Evolutionary conservation across 2,113 vertebrate species (phyloP).

Genomic region (Halcyon senegalensis): DNA sequence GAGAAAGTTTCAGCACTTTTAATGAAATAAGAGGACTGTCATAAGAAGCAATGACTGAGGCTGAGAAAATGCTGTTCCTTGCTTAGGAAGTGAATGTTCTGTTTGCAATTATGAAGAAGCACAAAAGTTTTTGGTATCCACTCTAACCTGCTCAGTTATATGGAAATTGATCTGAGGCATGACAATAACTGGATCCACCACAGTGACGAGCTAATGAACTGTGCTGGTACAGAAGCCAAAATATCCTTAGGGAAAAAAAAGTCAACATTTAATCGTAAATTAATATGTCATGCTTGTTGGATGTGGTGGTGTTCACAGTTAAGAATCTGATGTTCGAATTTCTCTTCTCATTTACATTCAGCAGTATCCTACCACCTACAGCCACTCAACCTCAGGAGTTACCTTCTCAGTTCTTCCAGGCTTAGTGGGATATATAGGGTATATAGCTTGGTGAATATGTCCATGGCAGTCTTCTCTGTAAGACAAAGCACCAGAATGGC

Average conservation of each 20-base stretch:
- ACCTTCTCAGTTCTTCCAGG: neutral
- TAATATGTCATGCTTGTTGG: neutral
- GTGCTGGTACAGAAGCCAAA: neutral
- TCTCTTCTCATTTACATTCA: constrained; percentile 1
- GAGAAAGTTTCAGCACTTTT: neutral
- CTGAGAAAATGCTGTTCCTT: neutral
- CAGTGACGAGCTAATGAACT: constrained; percentile 40
- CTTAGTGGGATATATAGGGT: neutral
- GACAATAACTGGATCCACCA: constrained; percentile 5
- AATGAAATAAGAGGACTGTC: neutral
- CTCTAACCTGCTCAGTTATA: neutral
- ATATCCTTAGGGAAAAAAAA: neutral
- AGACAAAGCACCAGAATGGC: neutral
- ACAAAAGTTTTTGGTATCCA: neutral
- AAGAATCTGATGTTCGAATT: neutral
- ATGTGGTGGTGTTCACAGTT: neutral
- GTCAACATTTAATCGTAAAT: constrained; percentile 45
- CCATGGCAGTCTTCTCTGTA: neutral
- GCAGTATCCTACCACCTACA: neutral
- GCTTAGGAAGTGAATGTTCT: neutral
- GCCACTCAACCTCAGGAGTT: neutral
- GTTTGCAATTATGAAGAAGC: neutral
- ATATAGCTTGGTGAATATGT: neutral
- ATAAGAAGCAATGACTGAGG: neutral
- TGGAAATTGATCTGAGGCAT: constrained; percentile 24